Base-by-base conservation (phyloP, 2,797 vertebrate species). In the Hydrocynus forskahlii region DNA sequence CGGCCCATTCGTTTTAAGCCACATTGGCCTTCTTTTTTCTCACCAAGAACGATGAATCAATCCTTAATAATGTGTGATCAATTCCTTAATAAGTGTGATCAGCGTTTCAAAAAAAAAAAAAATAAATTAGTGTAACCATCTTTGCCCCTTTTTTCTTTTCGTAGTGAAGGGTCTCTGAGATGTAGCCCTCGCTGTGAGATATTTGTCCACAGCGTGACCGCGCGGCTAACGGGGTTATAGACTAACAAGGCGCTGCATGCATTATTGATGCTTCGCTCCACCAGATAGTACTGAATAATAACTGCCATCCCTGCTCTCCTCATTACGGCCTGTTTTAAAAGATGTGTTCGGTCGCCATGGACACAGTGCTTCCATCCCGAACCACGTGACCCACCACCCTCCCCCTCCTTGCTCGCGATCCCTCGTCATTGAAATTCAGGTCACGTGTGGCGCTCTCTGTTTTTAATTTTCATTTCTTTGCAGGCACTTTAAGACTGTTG, bases 401-500 rank as follows among this genome's bases (percentile, higher is more conserved):
- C 3, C 17, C 40, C 38, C 71, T 40, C 57, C 89, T 85, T 89
- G 88, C 87, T 89, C 88, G 85, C 83, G 86, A 85, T 83, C 79
- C 83, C 87, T 92, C 69, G 52, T 76, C 76, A 96, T 98, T 97
- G 95, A 93, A 93, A 97, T 97, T 96, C 97, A 92, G 93, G 93
- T 97, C 97, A 97, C 95, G 95, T 91, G 84, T 92, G 87, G 93
- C 94, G 94, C 96, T 98, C 95, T 95, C 96, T 96, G 96, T 91
- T 98, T 98, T 98, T 98, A 97, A 98, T 99, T 99, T 99, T 98
- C 95, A 96, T 98, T 98, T 98, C 96, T 98, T 98, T 96, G 97
- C 97, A 98, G 97, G 95, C 95, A 96, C 95, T 98, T 97, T 96
- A 97, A 97, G 96, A 96, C 95, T 95, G 96, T 98, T 98, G 97